Evolutionary conservation across 2,797 vertebrate species (phyloP).

Genomic region (Poecilia gillii): DNA sequence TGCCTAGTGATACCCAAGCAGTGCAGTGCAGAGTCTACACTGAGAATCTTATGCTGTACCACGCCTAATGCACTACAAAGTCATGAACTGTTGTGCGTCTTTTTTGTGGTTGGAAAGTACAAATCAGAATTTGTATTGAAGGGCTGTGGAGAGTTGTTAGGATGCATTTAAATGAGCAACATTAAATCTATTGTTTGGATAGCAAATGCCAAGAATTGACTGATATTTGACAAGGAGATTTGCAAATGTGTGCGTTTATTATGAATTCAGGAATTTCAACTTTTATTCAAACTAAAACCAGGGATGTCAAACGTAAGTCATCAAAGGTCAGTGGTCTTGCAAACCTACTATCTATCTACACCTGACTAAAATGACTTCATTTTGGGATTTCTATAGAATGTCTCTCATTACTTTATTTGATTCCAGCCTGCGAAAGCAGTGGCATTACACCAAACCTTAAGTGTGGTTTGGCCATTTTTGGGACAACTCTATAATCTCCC

Average conservation of each 20-base stretch:
- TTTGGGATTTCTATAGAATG: background rate
- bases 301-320: background rate
- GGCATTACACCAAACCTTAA: background rate
- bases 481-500: background rate
- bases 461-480: background rate
- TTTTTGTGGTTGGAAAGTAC: background rate
- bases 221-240: background rate
- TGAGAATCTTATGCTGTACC: background rate
- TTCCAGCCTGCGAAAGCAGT: background rate
- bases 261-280: background rate
- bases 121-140: background rate
- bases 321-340: background rate
- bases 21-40: background rate
- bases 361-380: background rate
- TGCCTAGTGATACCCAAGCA: background rate
- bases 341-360: background rate
- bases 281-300: background rate
- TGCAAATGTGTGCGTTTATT: background rate
- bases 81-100: background rate
- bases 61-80: background rate
- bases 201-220: background rate
- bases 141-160: background rate
- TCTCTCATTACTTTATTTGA: background rate
- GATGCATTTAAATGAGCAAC: background rate
- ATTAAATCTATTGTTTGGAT: background rate